Evolutionary conservation across 1,140 invertebrate genomes (phyloP).

Genomic region (Armadillidium nasatum): DNA sequence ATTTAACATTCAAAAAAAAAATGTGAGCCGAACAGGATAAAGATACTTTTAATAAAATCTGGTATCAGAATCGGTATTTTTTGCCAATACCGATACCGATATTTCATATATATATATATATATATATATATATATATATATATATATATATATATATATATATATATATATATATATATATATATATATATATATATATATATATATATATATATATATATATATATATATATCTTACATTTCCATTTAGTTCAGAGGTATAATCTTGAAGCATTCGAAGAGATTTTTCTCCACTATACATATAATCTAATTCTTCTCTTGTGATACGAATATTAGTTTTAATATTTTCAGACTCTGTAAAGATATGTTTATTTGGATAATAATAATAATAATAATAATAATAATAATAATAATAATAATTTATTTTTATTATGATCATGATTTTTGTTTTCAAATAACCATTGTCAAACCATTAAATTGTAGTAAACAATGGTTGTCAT

Average conservation of each 20-base stretch:
- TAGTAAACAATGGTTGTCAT: too few species aligned
- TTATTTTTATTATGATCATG: too few species aligned
- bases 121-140: slow-evolving; percentile 15
- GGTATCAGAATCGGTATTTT: too few species aligned
- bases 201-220: slow-evolving; percentile 15
- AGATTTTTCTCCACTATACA: background rate
- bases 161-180: slow-evolving; percentile 14
- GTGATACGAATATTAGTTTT: background rate
- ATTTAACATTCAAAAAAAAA: too few species aligned
- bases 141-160: slow-evolving; percentile 9
- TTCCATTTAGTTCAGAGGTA: background rate
- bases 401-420: too few species aligned
- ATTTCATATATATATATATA: slow-evolving; percentile 15
- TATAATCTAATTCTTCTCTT: background rate
- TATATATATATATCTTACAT: slow-evolving; percentile 9
- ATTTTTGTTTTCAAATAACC: too few species aligned
- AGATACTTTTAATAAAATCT: too few species aligned
- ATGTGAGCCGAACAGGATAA: too few species aligned
- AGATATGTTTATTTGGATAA: too few species aligned
- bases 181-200: slow-evolving; percentile 13
- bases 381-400: too few species aligned
- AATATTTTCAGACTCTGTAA: background rate
- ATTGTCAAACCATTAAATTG: too few species aligned
- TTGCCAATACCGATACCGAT: too few species aligned
- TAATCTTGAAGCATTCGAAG: background rate